phyloP scores from a whole-genome alignment of 1,140 invertebrate species.

The Trichogramma pretiosum region DNA sequence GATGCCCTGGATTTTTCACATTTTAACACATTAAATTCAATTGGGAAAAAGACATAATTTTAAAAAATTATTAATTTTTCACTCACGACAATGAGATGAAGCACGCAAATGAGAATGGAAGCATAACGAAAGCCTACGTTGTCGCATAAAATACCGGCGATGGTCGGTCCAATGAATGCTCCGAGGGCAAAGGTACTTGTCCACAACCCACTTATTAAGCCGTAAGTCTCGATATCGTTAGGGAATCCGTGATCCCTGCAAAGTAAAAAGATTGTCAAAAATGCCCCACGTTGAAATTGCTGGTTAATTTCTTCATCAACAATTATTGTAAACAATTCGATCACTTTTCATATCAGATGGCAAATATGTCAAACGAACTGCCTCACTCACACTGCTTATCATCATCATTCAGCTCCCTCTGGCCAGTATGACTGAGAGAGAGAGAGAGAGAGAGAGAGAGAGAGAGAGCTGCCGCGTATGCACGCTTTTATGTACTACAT shows the following conservation, averaged over 20 bases:
- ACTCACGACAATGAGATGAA: constrained; percentile 58
- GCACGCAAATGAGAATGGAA: constrained; percentile 59
- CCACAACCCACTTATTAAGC: constrained; percentile 74
- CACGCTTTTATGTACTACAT: too few relatives aligned
- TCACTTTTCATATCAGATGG: not conserved
- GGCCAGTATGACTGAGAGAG: too few relatives aligned
- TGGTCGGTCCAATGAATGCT: constrained; percentile 70
- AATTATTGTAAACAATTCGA: not conserved
- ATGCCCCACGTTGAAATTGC: not conserved
- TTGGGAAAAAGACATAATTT: too few relatives aligned
- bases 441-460: too few relatives aligned
- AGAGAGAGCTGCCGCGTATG: too few relatives aligned
- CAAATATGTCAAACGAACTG: not conserved
- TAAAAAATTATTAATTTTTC: too few relatives aligned
- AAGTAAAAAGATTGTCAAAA: not conserved
- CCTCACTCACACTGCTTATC: not conserved
- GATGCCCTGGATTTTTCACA: too few relatives aligned
- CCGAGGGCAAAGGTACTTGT: constrained; percentile 76
- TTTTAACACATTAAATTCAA: too few relatives aligned
- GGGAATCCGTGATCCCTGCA: constrained; percentile 63
- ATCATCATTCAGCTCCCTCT: too few relatives aligned
- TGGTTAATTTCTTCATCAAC: not conserved
- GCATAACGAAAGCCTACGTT: constrained; percentile 60
- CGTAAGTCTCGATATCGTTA: constrained; percentile 72
- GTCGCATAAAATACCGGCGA: constrained; percentile 67